Percentiles rank a stretch among this genome's conserved stretches.
Conservation (phyloP, 1,140 invertebrate genomes). For the Macrosteles quadrilineatus region DNA sequence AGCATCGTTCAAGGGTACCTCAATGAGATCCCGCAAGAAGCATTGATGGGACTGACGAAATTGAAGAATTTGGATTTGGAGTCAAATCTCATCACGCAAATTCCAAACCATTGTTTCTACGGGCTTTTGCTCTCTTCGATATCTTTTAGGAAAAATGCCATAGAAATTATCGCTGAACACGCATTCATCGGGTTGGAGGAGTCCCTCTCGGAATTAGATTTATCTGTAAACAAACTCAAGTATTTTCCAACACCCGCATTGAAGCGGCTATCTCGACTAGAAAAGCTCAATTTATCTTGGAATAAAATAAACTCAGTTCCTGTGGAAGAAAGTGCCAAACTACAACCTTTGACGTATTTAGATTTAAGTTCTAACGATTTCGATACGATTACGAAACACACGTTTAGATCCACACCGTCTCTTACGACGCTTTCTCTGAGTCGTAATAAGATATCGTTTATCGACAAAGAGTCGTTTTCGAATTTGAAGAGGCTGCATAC, state of each 20-base stretch:
- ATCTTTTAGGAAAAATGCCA: conserved; percentile 79
- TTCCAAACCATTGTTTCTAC: conserved; percentile 85
- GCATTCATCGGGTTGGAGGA: conserved; percentile 83
- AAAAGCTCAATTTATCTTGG: conserved; percentile 76
- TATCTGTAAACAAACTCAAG: conserved; percentile 82
- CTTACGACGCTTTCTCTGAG: conserved; percentile 80
- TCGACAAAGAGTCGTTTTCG: conserved; percentile 74
- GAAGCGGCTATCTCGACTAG: conserved; percentile 69
- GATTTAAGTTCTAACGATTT: conserved; percentile 88
- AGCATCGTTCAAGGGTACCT: conserved; percentile 80
- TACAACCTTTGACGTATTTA: conserved; percentile 71
- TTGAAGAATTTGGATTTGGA: conserved; percentile 80
- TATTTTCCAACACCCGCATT: conserved; percentile 78
- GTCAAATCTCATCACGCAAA: conserved; percentile 77
- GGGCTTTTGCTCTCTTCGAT: conserved; percentile 78
- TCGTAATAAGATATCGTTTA: conserved; percentile 74
- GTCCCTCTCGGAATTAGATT: conserved; percentile 76
- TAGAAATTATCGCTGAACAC: conserved; percentile 77
- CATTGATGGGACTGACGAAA: conserved; percentile 69
- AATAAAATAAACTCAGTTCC: conserved; percentile 75
- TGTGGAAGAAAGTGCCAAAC: conserved; percentile 66
- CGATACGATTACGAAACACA: conserved; percentile 68
- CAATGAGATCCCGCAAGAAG: conserved; percentile 75
- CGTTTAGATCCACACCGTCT: conserved; percentile 76
- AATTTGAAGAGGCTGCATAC: conserved; percentile 73